Evolutionary conservation across 2,113 vertebrate genomes (phyloP).

Genomic region (Austrofundulus limnaeus): DNA sequence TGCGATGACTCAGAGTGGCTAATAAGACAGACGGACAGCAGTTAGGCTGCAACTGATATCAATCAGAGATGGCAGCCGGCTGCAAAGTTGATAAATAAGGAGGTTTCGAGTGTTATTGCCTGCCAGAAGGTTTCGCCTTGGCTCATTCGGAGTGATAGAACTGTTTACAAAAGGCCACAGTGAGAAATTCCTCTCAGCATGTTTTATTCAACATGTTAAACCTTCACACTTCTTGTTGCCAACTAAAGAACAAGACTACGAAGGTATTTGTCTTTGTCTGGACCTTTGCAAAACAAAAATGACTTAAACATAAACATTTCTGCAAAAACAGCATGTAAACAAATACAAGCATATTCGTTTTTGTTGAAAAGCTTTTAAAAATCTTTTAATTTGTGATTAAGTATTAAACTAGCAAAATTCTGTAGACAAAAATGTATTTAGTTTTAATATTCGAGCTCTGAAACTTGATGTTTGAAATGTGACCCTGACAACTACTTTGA

Average conservation of each 20-base stretch:
- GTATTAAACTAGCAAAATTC: background rate
- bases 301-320: too few relatives aligned
- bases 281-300: too few relatives aligned
- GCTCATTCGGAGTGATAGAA: slow-evolving; percentile 47
- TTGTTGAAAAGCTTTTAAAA: too few relatives aligned
- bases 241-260: background rate
- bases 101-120: slow-evolving; percentile 57
- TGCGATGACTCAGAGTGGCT: slow-evolving; percentile 30
- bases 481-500: background rate
- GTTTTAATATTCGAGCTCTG: background rate
- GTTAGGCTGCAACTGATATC: slow-evolving; percentile 63
- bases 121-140: slow-evolving; percentile 54
- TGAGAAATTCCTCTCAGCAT: slow-evolving; percentile 2
- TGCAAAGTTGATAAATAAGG: slow-evolving; percentile 65
- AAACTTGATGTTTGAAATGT: background rate
- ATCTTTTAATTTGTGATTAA: background rate
- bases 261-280: background rate
- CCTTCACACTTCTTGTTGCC: slow-evolving; percentile 4
- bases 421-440: background rate
- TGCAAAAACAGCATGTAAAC: too few relatives aligned
- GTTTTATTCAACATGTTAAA: slow-evolving; percentile 16
- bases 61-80: slow-evolving; percentile 54
- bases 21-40: slow-evolving; percentile 65
- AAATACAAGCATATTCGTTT: too few relatives aligned
- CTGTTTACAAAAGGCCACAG: slow-evolving; percentile 48